A percentile compares a stretch with the other conserved stretches of the same genome.
These are phyloP conservation scores for Scortum barcoo DNA, from an alignment of 2,113 vertebrate genomes.

Conservation along the genomic window DNA sequence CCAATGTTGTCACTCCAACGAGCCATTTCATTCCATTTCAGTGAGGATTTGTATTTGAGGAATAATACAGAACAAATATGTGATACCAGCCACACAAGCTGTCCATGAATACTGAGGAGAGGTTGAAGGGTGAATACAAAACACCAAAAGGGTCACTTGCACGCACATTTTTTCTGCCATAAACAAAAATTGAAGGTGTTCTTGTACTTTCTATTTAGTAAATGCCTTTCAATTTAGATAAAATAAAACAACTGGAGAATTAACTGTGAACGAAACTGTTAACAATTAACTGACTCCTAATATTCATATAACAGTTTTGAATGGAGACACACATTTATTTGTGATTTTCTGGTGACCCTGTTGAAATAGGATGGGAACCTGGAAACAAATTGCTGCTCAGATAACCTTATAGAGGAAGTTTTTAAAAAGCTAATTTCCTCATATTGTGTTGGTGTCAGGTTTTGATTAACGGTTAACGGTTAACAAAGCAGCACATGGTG, in stretches of 20 bases:
- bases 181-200: neutral
- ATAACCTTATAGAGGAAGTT: neutral
- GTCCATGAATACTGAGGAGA: constrained; percentile 32
- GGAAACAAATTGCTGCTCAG: too few relatives aligned
- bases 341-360: neutral
- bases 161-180: neutral
- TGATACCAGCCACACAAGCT: constrained; percentile 31
- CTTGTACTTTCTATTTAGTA: neutral
- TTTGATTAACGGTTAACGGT: neutral
- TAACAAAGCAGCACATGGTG: neutral
- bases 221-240: neutral
- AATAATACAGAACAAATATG: constrained; percentile 52
- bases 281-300: too few relatives aligned
- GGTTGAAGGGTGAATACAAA: constrained; percentile 34
- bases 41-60: constrained; percentile 56
- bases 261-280: neutral
- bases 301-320: neutral
- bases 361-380: too few relatives aligned
- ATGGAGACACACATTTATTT: neutral
- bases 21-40: constrained; percentile 52
- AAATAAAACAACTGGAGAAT: too few relatives aligned
- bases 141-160: neutral
- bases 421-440: neutral
- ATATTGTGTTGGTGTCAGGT: neutral
- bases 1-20: constrained; percentile 39